A percentile compares a stretch with the other conserved stretches of the same genome.
phyloP scores from a whole-genome alignment of 2,113 vertebrate species.

The Phycodurus eques region DNA sequence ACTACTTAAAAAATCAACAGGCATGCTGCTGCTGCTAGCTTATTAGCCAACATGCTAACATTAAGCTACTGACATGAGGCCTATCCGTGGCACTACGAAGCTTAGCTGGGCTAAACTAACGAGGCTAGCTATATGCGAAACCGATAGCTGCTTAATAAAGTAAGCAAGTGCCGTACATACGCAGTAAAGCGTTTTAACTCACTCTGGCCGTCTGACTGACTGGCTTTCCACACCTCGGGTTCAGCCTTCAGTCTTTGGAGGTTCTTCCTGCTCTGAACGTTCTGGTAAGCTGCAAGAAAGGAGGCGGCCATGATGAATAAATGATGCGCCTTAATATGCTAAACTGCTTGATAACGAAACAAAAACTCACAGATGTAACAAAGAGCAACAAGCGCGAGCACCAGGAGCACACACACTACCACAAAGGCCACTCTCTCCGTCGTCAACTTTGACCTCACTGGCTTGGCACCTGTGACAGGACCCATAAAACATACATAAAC shows the following conservation, averaged over 20 bases:
- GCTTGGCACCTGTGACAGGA: neutral
- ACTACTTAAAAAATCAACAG: no score
- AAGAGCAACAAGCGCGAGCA: neutral
- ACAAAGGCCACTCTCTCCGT: neutral
- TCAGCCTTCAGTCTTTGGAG: neutral
- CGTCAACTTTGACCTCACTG: neutral
- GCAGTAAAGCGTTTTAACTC: neutral
- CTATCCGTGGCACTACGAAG: no score
- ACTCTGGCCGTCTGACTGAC: neutral
- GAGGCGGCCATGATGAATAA: neutral
- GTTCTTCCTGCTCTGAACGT: neutral
- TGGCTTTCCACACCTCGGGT: neutral
- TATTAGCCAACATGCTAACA: no score
- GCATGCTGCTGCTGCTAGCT: no score
- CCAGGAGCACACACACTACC: neutral
- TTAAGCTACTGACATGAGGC: no score
- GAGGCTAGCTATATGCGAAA: no score
- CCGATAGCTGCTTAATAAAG: no score
- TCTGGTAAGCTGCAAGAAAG: neutral
- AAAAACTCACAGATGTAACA: neutral
- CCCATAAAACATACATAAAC: neutral
- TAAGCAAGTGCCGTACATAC: no score
- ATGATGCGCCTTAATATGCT: neutral
- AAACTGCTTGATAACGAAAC: neutral
- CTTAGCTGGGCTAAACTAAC: no score